Evolutionary conservation across 1,140 invertebrate genomes (phyloP), one percentile per base, ranked within the genome.

Genomic region (Listronotus bonariensis): DNA sequence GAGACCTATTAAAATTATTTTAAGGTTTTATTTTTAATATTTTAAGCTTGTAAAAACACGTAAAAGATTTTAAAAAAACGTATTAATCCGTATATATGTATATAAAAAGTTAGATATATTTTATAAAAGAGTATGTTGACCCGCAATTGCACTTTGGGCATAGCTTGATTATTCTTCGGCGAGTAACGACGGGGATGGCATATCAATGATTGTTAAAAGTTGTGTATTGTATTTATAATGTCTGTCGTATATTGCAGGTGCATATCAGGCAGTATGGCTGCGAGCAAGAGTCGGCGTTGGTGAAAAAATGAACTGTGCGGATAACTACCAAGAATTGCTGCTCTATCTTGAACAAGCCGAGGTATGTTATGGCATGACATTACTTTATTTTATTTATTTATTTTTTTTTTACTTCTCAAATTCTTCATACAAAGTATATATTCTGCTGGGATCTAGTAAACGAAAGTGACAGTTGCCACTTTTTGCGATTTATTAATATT

Each of bases 281-380:
- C 45, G 38, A 54, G 56, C 51, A 59, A 26, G 31, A 59, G 31
- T 45, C 64, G 46, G 42, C 43, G 43, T 43, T 66, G 49, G 55
- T 66, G 51, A 66, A 62, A 65, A 65, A 32, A 71, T 71, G 69
- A 71, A 53, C 61, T 62, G 55, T 36, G 59, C 56, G 61, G 71
- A 72, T 56, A 66, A 67, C 32, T 72, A 72, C 59, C 62, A 65
- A 53, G 70, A 70, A 52, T 48, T 72, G 53, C 58, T 70, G 43
- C 68, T 70, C 49, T 72, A 68, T 67, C 54, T 72, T 42, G 59
- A 72, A 70, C 65, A 68, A 57, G 64, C 60, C 18, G 56, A 70
- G 63, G 70, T 72, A 72, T 48, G 48, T n/a, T n/a, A n/a, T n/a
- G n/a, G n/a, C 12, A 40, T 34, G 9, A 5, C 32, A 34, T 9